These are phyloP conservation scores for Drosophila nannoptera DNA, from an alignment of 1,140 invertebrate genomes.

Conservation along the genomic window DNA sequence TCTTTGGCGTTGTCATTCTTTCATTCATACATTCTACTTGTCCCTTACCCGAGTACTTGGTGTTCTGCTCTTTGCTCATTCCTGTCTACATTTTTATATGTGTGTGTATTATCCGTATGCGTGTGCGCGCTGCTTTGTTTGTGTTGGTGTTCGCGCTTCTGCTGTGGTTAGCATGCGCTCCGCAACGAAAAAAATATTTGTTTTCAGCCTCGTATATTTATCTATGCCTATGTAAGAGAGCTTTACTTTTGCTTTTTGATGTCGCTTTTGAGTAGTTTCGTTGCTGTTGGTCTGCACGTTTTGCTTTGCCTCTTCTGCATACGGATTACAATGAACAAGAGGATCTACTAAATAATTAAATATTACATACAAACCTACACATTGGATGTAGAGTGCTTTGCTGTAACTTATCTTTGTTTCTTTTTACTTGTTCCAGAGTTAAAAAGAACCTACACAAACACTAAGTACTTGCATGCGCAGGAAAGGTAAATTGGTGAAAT, in stretches of 20 bases:
- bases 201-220: constrained; percentile 21
- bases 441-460: background rate
- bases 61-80: constrained; percentile 34
- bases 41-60: constrained; percentile 21
- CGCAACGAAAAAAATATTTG: constrained; percentile 7
- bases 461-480: background rate
- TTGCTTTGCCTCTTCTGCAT: constrained; percentile 1
- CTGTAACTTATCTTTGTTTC: background rate
- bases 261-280: constrained; percentile 20
- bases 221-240: constrained; percentile 35
- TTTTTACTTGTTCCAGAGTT: background rate
- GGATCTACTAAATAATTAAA: constrained; percentile 8
- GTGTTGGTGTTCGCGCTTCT: constrained; percentile 20
- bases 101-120: constrained; percentile 26
- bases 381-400: background rate
- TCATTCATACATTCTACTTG: constrained; percentile 63
- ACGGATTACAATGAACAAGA: constrained; percentile 6
- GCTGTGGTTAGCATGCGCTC: constrained; percentile 6
- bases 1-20: constrained; percentile 48
- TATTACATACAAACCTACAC: background rate
- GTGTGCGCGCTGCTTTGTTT: constrained; percentile 28
- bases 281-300: constrained; percentile 40
- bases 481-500: background rate
- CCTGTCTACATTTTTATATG: background rate
- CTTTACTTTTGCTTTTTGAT: constrained; percentile 62